Conservation (phyloP, 2,113 vertebrate genomes). For the Paedocypris sp. region DNA sequence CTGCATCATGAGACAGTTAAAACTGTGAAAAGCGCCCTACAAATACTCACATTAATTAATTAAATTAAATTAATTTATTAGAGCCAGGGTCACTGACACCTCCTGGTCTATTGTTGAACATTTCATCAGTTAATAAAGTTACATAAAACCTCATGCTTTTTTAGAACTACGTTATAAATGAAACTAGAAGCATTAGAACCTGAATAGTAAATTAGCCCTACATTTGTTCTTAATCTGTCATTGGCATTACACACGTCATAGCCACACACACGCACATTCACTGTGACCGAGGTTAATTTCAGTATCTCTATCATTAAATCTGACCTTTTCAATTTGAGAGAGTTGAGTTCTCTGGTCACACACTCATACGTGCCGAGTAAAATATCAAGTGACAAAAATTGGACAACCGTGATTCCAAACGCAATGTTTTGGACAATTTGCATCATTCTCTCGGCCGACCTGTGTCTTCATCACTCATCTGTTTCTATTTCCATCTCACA, state of each 20-base stretch:
- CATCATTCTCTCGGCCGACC: background rate
- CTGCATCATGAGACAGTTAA: too few relatives aligned
- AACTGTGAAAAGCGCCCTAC: too few relatives aligned
- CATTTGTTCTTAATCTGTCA: background rate
- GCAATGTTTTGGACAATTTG: too few relatives aligned
- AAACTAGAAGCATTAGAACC: constrained; percentile 12
- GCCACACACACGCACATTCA: background rate
- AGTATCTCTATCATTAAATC: background rate
- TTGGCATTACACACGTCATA: background rate
- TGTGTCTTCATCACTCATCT: background rate
- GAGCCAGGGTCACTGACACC: too few relatives aligned
- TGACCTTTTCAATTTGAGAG: constrained; percentile 3
- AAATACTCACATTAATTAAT: too few relatives aligned
- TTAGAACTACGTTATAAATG: constrained; percentile 27
- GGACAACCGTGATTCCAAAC: too few relatives aligned
- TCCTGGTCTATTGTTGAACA: background rate
- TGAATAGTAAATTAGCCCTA: constrained; percentile 1
- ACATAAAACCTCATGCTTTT: background rate
- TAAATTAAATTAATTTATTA: too few relatives aligned
- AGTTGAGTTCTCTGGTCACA: background rate
- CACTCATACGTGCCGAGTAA: background rate
- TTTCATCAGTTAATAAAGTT: background rate
- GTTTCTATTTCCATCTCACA: constrained; percentile 4
- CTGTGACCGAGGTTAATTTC: constrained; percentile 9
- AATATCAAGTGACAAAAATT: background rate